Conservation (phyloP, 2,113 vertebrate species). For the Oplegnathus fasciatus region DNA sequence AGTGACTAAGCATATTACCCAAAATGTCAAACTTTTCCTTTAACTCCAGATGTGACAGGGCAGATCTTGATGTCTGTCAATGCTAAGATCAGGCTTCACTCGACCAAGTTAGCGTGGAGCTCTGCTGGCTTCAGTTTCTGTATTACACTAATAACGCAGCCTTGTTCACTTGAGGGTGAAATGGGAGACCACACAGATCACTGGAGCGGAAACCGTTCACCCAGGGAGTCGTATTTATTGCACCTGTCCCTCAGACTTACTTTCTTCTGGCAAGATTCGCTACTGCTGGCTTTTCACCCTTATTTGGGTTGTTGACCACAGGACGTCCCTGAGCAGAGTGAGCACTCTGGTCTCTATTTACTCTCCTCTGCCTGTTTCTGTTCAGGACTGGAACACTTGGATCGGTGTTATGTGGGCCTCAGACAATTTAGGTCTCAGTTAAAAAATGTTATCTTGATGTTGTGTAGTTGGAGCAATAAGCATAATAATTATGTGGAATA, state of each 20-base stretch:
- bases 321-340: background rate
- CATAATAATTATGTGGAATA: background rate
- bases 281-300: slow-evolving; percentile 44
- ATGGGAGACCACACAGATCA: slow-evolving; percentile 49
- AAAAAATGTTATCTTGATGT: background rate
- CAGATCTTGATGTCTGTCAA: background rate
- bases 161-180: slow-evolving; percentile 63
- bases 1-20: background rate
- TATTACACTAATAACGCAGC: slow-evolving; percentile 38
- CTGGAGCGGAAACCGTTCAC: slow-evolving; percentile 29
- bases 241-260: slow-evolving; percentile 27
- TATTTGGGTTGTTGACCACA: slow-evolving; percentile 52
- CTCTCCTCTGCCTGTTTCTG: background rate
- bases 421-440: background rate
- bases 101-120: background rate
- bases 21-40: background rate
- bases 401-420: background rate
- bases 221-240: slow-evolving; percentile 29
- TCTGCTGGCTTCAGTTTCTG: slow-evolving; percentile 34
- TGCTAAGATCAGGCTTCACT: background rate
- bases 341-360: background rate
- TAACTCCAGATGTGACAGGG: background rate
- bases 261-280: slow-evolving; percentile 27
- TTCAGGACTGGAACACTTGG: background rate
- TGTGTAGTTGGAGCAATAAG: background rate